Conservation (phyloP, 2,797 vertebrate species). For the Amblyraja radiata region DNA sequence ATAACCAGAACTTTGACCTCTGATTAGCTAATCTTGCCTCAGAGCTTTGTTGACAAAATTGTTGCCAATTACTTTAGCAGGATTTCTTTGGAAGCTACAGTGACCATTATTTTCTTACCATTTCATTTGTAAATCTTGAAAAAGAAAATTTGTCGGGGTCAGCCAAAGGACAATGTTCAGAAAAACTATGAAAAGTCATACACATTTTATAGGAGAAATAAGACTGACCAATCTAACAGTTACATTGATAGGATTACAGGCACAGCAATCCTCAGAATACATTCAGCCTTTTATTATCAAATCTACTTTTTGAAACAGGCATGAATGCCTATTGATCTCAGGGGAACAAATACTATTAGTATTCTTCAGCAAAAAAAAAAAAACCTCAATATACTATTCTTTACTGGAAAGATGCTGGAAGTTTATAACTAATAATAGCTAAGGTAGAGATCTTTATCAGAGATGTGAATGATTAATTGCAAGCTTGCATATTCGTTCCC, state of each 20-base stretch:
- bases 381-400: background rate
- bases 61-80: conserved; percentile 58
- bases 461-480: conserved; percentile 84
- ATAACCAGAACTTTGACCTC: conserved; percentile 42
- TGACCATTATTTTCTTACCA: conserved; percentile 65
- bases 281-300: conserved; percentile 32
- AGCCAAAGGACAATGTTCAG: conserved; percentile 70
- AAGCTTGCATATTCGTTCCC: conserved; percentile 68
- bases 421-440: conserved; percentile 54
- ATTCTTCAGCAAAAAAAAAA: background rate
- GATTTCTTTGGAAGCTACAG: conserved; percentile 53
- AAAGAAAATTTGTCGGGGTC: conserved; percentile 70
- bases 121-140: conserved; percentile 59
- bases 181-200: conserved; percentile 64
- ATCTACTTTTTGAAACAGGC: background rate
- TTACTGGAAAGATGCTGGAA: background rate
- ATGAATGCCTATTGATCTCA: background rate
- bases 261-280: conserved; percentile 53
- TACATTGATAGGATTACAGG: conserved; percentile 83
- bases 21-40: conserved; percentile 48
- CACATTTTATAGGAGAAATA: conserved; percentile 74
- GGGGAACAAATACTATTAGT: background rate
- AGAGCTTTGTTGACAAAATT: conserved; percentile 53
- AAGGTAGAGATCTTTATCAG: conserved; percentile 79
- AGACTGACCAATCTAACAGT: conserved; percentile 78